A percentile compares a stretch with the other conserved stretches of the same genome.
Conservation (phyloP, 2,888 invertebrate species). For the Agrotis exclamationis region DNA sequence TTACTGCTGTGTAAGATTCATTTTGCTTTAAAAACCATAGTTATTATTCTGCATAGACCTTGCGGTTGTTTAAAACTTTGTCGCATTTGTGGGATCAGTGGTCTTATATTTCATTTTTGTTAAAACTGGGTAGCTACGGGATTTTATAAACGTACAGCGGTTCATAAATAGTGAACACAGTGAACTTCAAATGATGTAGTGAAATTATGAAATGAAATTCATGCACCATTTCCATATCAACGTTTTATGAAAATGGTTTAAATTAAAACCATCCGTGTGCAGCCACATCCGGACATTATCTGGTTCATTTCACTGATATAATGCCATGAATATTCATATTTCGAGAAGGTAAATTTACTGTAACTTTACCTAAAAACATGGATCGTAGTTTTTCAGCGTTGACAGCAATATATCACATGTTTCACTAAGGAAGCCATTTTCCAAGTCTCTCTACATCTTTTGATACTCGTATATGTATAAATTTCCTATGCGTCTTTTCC, state of each 20-base stretch:
- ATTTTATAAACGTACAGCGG: background rate
- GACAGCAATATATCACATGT: slow-evolving; percentile 72
- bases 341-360: slow-evolving; percentile 41
- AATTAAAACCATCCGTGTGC: slow-evolving; percentile 30
- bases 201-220: slow-evolving; percentile 8
- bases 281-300: slow-evolving; percentile 45
- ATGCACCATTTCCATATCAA: slow-evolving; percentile 16
- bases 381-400: slow-evolving; percentile 71
- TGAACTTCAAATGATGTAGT: background rate
- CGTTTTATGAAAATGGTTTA: slow-evolving; percentile 9
- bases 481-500: slow-evolving; percentile 59
- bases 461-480: slow-evolving; percentile 67
- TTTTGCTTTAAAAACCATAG: background rate
- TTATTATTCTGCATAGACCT: slow-evolving; percentile 4
- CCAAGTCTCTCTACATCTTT: slow-evolving; percentile 68
- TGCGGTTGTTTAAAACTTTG: slow-evolving; percentile 28
- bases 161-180: slow-evolving; percentile 1
- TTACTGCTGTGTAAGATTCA: background rate
- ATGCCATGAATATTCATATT: slow-evolving; percentile 67
- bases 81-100: background rate
- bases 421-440: slow-evolving; percentile 66
- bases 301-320: slow-evolving; percentile 66
- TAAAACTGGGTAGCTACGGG: background rate
- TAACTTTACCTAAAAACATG: slow-evolving; percentile 40
- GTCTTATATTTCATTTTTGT: slow-evolving; percentile 1